Evolutionary conservation across 2,113 vertebrate species (phyloP), one percentile per base, ranked within the genome.

Genomic region (Ceuthmochares aereus): DNA sequence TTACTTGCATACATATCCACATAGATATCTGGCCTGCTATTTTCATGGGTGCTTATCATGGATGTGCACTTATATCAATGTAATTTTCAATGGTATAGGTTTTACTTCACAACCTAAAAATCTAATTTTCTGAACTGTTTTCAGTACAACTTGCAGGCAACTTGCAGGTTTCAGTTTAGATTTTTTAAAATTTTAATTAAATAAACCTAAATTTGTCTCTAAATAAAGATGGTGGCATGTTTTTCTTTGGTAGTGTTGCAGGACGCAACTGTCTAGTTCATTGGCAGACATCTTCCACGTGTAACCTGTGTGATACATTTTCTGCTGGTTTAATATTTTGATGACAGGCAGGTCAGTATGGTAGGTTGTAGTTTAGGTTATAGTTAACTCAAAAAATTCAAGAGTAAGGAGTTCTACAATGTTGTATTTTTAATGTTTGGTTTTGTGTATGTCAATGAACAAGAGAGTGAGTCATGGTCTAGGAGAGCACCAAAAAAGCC

Each of bases 51-150:
- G 29, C 30, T 89, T 78, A 12, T 78, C 16, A n/a, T 45, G 69
- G 18, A 45, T 36, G 4, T 55, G 21, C 52, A 70, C 10, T 83
- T 72, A 12, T 9, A 34, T 34, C 26, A 37, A 5, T 37, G n/a
- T 5, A 27, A 55, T 47, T 85, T 54, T 84, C 30, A 76, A 49
- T 40, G 3, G 9, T 75, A 32, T 22, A 22, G 25, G 8, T 36
- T 73, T 79, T 84, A 5, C 92, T 62, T 60, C 34, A 69, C 4
- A 59, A 4, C 78, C 20, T 81, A 84, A 89, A 95, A 93, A 30
- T 73, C 62, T 93, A 4, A 95, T 90, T 93, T 89, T 84, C 32
- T 68, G 26, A 92, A 92, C 34, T 73, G 36, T 78, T 72, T 93
- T 95, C 37, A 47, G 19, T 49, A 30, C 14, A 40, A 49, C 5